phyloP scores from a whole-genome alignment of 2,113 vertebrate genomes.

The Aegotheles bennettii region DNA sequence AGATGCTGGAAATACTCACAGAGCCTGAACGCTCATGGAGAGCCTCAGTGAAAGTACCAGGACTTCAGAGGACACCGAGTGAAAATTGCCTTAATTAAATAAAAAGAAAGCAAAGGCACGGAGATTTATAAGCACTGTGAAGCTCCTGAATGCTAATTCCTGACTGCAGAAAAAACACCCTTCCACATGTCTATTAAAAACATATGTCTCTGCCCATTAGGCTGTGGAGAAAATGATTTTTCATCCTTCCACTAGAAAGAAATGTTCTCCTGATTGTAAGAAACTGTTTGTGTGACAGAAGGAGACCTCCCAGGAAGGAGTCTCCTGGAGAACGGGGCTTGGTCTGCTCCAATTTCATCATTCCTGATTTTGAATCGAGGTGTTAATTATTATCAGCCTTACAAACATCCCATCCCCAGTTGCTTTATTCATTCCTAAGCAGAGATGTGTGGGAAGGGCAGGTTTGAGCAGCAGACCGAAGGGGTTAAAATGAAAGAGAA shows the following conservation, averaged over 20 bases:
- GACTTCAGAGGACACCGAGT: background rate
- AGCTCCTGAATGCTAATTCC: background rate
- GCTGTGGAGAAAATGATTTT: background rate
- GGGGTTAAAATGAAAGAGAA: background rate
- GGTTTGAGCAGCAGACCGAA: background rate
- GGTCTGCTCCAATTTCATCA: background rate
- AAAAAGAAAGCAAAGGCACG: background rate
- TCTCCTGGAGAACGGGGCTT: background rate
- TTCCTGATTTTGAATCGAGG: background rate
- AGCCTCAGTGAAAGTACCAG: background rate
- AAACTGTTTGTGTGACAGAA: background rate
- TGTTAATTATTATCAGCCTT: background rate
- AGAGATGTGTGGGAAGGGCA: background rate
- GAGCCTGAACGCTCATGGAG: accelerated
- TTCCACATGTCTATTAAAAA: background rate
- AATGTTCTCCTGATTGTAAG: background rate
- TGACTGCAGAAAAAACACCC: background rate
- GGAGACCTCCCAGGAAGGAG: background rate
- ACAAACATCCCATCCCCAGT: background rate
- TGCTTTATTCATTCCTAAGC: background rate
- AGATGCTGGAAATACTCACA: background rate
- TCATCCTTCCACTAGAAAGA: background rate
- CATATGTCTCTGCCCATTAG: background rate
- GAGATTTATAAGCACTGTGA: background rate
- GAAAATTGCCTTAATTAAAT: background rate